phyloP scores from a whole-genome alignment of 2,797 vertebrate genomes.

The Molossus alvarezi region DNA sequence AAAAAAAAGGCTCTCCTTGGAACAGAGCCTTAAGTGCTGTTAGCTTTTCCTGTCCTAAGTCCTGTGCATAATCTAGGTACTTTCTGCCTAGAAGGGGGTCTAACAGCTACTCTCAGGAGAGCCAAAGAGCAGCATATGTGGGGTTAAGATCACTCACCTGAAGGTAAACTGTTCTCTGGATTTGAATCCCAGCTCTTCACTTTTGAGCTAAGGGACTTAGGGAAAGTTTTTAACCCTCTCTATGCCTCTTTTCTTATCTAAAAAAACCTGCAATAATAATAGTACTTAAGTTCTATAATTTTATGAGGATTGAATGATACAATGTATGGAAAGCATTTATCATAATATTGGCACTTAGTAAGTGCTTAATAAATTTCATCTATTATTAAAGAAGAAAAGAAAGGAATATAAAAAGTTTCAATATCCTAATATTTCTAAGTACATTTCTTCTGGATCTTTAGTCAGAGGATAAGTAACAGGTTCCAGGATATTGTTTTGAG shows the following conservation, averaged over 20 bases:
- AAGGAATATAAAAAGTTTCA: background rate
- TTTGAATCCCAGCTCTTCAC: slow-evolving; percentile 44
- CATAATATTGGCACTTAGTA: background rate
- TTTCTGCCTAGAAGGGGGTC: background rate
- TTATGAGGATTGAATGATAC: slow-evolving; percentile 41
- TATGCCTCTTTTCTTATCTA: slow-evolving; percentile 25
- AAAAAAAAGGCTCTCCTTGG: background rate
- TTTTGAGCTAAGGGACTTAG: background rate
- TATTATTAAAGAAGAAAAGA: slow-evolving; percentile 14
- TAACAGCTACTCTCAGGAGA: background rate
- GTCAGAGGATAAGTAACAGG: background rate
- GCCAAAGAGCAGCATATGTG: background rate
- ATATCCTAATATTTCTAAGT: background rate
- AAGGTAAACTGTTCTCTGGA: background rate
- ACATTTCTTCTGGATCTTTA: background rate
- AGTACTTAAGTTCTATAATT: background rate
- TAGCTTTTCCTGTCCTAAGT: background rate
- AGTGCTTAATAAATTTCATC: slow-evolving; percentile 1
- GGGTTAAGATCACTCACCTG: background rate
- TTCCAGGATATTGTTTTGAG: background rate
- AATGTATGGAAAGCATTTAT: background rate
- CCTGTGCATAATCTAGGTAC: slow-evolving; percentile 12
- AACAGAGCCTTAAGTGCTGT: background rate
- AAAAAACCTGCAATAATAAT: slow-evolving; percentile 26
- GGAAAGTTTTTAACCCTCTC: background rate